Evolutionary conservation across 2,888 invertebrate species (phyloP).

Genomic region (Pseudoips prasinana): DNA sequence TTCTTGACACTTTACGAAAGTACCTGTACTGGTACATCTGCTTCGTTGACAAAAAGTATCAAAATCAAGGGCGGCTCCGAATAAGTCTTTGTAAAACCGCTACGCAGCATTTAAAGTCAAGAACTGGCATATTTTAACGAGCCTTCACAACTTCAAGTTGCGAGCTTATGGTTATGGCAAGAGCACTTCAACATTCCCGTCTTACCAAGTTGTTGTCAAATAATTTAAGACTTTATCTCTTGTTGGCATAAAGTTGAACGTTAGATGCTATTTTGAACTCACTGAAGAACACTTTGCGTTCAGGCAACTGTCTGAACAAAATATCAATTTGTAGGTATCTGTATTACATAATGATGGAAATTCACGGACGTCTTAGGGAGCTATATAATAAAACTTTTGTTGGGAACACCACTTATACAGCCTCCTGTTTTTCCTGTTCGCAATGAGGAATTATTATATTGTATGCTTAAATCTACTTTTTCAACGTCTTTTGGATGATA

Average conservation of each 20-base stretch:
- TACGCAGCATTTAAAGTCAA: conserved; percentile 4
- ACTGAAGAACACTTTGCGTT: conserved; percentile 1
- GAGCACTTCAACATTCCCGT: conserved; percentile 14
- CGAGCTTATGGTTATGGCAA: conserved; percentile 17
- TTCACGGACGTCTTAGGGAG: too few relatives aligned
- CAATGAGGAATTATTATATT: too few relatives aligned
- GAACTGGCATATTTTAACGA: conserved; percentile 24
- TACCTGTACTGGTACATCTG: too few relatives aligned
- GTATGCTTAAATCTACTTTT: too few relatives aligned
- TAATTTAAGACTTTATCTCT: conserved; percentile 19
- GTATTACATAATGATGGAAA: too few relatives aligned
- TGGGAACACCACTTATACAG: too few relatives aligned
- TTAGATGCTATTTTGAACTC: conserved; percentile 10
- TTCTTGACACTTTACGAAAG: too few relatives aligned
- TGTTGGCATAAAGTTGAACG: conserved; percentile 10
- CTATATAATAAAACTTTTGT: too few relatives aligned
- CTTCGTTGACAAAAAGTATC: background rate
- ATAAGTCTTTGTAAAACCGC: conserved; percentile 1
- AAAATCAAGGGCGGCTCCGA: background rate
- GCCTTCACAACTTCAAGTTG: conserved; percentile 15
- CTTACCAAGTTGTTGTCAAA: conserved; percentile 4
- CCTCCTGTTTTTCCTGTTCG: too few relatives aligned
- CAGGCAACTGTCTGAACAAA: conserved; percentile 8
- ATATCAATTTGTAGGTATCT: background rate
- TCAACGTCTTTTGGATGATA: too few relatives aligned